phyloP scores from a whole-genome alignment of 2,113 vertebrate species.

The Salvelinus namaycush region DNA sequence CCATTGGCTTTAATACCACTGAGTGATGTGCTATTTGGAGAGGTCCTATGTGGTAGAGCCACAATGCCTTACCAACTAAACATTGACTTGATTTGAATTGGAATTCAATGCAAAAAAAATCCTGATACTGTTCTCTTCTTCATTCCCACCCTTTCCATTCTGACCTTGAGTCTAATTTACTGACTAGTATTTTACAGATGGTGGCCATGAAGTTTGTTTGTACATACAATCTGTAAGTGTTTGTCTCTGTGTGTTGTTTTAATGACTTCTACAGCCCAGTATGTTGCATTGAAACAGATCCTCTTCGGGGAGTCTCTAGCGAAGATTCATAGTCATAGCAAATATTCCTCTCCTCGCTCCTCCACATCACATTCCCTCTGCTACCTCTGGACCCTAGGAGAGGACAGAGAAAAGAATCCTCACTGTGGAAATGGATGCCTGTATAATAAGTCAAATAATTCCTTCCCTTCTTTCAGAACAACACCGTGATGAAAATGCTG shows the following conservation, averaged over 20 bases:
- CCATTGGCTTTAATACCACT: not conserved
- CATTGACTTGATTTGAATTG: too few relatives aligned
- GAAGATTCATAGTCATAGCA: not conserved
- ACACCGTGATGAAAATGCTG: too few relatives aligned
- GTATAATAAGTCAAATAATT: too few relatives aligned
- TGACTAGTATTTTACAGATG: too few relatives aligned
- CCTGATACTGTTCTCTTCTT: too few relatives aligned
- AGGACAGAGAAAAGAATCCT: not conserved
- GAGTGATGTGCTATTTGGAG: not conserved
- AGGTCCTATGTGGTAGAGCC: not conserved
- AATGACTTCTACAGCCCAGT: not conserved
- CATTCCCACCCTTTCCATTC: too few relatives aligned
- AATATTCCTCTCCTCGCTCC: not conserved
- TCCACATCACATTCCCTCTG: not conserved
- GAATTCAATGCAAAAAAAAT: too few relatives aligned
- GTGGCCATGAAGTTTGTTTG: too few relatives aligned
- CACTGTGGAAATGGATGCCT: not conserved
- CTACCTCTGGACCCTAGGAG: not conserved
- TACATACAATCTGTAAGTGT: not conserved
- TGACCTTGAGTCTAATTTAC: too few relatives aligned
- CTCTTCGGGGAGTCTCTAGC: not conserved
- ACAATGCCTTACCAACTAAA: too few relatives aligned
- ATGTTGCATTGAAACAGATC: conserved; percentile 2
- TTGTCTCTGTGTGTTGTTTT: not conserved
- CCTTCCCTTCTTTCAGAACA: too few relatives aligned